Conservation (phyloP, 2,888 invertebrate genomes). For the Tolmerus cingulatus region DNA sequence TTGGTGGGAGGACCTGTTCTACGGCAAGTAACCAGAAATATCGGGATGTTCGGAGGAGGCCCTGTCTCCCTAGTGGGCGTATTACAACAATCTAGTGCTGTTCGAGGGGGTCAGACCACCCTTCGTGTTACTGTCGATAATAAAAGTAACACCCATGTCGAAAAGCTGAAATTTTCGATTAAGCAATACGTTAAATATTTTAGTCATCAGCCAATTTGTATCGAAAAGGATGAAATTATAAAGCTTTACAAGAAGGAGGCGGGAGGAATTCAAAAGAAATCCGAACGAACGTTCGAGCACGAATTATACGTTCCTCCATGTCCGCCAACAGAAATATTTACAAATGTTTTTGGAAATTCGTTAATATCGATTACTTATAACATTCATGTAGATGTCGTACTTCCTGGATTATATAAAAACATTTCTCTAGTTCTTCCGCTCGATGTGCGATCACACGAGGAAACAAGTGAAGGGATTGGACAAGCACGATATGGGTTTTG, state of each 20-base stretch:
- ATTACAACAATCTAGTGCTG: slow-evolving; percentile 57
- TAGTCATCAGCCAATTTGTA: slow-evolving; percentile 57
- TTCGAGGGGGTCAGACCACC: slow-evolving; percentile 58
- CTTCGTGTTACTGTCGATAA: slow-evolving; percentile 61
- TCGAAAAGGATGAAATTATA: slow-evolving; percentile 58
- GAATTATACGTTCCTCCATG: slow-evolving; percentile 59
- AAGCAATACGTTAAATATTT: slow-evolving; percentile 58
- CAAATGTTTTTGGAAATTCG: slow-evolving; percentile 50
- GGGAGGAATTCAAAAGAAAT: slow-evolving; percentile 61
- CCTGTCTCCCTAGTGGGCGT: slow-evolving; percentile 60
- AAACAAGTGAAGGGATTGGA: too few species aligned
- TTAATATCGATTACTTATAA: slow-evolving; percentile 59
- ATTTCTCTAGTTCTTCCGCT: slow-evolving; percentile 58
- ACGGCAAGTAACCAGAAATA: slow-evolving; percentile 47
- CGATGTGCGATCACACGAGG: slow-evolving; percentile 56
- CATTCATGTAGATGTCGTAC: slow-evolving; percentile 60
- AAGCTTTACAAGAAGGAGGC: slow-evolving; percentile 61
- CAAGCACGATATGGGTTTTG: not conserved
- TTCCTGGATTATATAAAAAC: slow-evolving; percentile 62
- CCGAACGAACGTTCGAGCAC: slow-evolving; percentile 61
- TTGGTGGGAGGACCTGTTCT: slow-evolving; percentile 55
- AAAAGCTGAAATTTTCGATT: slow-evolving; percentile 60
- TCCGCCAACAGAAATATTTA: slow-evolving; percentile 57
- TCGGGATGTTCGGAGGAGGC: slow-evolving; percentile 58
- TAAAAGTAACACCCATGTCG: slow-evolving; percentile 60